phyloP scores from a whole-genome alignment of 1,140 invertebrate species.

The Pomacea maculata region DNA sequence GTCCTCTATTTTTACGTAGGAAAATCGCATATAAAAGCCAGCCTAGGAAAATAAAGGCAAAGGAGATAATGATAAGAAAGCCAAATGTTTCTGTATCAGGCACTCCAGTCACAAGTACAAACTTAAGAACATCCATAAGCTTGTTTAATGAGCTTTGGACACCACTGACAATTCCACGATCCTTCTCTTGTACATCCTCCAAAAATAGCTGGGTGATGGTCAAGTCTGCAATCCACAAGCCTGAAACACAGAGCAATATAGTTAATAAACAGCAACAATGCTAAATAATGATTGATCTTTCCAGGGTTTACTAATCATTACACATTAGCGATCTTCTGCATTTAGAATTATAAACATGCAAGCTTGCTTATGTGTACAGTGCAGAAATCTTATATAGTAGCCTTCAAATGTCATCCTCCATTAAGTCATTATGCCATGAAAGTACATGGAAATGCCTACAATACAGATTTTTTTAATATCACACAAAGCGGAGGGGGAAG shows the following conservation, averaged over 20 bases:
- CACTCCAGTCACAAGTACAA: conserved; percentile 67
- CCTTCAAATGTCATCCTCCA: too few species aligned
- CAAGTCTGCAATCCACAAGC: conserved; percentile 72
- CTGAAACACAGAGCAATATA: conserved; percentile 34
- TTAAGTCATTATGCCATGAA: too few species aligned
- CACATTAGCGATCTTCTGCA: too few species aligned
- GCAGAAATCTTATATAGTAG: too few species aligned
- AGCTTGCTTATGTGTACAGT: too few species aligned
- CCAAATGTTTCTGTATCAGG: conserved; percentile 66
- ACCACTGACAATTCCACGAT: conserved; percentile 70
- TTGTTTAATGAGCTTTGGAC: conserved; percentile 71
- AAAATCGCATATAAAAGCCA: conserved; percentile 43
- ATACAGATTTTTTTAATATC: too few species aligned
- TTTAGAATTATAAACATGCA: too few species aligned
- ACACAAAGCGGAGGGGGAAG: too few species aligned
- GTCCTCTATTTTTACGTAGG: conserved; percentile 29
- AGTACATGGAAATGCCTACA: too few species aligned
- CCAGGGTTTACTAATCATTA: conserved; percentile 50
- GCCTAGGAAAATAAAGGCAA: conserved; percentile 63
- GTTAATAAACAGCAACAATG: background rate
- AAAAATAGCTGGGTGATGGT: conserved; percentile 72
- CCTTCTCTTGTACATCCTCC: conserved; percentile 67
- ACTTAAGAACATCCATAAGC: conserved; percentile 69
- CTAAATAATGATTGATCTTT: background rate
- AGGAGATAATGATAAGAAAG: conserved; percentile 66